These are phyloP conservation scores for Phylloscopus whistleri DNA, from an alignment of 2,113 vertebrate genomes.

Conservation along the genomic window DNA sequence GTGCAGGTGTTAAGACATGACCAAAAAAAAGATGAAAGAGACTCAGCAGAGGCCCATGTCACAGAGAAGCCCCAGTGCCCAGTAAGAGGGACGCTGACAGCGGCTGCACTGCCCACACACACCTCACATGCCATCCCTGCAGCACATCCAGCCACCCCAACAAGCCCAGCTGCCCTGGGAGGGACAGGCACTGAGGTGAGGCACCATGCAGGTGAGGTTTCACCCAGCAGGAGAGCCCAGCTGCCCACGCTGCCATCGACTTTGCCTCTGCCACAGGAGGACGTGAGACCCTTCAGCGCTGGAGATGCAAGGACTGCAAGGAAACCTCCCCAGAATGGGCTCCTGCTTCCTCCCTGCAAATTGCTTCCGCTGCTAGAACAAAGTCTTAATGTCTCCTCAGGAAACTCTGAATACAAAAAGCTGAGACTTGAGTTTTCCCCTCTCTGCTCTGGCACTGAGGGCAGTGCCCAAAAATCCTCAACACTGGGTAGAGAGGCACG, in stretches of 20 bases:
- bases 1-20: neutral
- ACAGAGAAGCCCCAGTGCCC: neutral
- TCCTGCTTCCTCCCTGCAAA: neutral
- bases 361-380: neutral
- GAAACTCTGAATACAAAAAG: slow-evolving; percentile 26
- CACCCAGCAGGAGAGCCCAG: neutral
- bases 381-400: slow-evolving; percentile 34
- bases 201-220: fast-evolving
- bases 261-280: neutral
- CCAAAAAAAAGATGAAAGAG: neutral
- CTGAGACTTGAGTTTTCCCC: neutral
- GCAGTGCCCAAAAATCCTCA: neutral
- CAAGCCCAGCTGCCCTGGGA: fast-evolving
- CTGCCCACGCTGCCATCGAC: fast-evolving
- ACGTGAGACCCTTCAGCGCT: neutral
- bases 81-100: fast-evolving
- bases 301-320: neutral
- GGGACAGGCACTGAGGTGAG: fast-evolving
- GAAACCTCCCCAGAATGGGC: neutral
- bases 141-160: neutral
- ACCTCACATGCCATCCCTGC: neutral
- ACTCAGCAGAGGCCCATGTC: neutral
- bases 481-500: fast-evolving
- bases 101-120: neutral
- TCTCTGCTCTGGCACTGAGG: neutral